Percentiles rank a stretch among this genome's conserved stretches.
Evolutionary conservation across 2,888 invertebrate species (phyloP).

Genomic region (Phytoseiulus persimilis): DNA sequence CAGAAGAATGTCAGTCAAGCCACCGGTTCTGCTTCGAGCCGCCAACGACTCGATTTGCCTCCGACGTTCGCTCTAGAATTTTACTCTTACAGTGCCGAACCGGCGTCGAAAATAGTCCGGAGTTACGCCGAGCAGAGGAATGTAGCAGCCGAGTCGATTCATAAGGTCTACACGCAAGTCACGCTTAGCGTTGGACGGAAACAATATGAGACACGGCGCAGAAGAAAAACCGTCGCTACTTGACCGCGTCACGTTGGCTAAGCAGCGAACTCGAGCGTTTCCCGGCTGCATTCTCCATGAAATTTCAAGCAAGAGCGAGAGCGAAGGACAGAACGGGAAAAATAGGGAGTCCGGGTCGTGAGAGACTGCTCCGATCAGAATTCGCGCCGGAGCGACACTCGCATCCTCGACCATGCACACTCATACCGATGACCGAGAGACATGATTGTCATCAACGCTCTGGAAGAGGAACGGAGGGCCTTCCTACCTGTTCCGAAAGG

Average conservation of each 20-base stretch:
- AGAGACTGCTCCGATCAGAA: no score
- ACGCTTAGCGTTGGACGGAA: neutral
- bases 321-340: no score
- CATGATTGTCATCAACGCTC: no score
- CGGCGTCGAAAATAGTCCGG: neutral
- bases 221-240: neutral
- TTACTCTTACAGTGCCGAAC: neutral
- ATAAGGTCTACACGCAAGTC: neutral
- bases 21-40: neutral
- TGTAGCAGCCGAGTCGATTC: neutral
- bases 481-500: no score
- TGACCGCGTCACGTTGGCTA: neutral
- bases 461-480: no score
- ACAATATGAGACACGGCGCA: neutral
- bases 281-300: neutral
- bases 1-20: neutral
- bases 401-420: no score
- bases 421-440: no score
- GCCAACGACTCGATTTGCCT: neutral
- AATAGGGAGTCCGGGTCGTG: no score
- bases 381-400: no score
- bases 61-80: neutral
- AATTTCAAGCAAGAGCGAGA: neutral
- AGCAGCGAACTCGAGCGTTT: neutral
- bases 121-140: neutral